These are phyloP conservation scores for Eupeodes luniger DNA, from an alignment of 2,888 invertebrate genomes.

Conservation along the genomic window DNA sequence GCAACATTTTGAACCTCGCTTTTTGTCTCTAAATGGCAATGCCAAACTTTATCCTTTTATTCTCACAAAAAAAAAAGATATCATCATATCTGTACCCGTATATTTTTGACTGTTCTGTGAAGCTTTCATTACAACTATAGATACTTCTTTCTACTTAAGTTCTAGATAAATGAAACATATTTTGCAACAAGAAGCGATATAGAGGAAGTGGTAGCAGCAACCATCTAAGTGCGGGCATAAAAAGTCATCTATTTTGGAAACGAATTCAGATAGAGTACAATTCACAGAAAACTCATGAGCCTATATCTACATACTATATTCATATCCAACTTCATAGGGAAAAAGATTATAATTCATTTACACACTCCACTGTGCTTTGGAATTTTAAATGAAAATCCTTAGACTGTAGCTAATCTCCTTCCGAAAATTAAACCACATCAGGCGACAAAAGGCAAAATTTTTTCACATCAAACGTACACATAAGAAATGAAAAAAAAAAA, in stretches of 20 bases:
- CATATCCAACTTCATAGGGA: background rate
- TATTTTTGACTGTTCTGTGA: slow-evolving; percentile 13
- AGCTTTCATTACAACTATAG: background rate
- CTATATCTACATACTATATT: background rate
- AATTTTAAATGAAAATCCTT: slow-evolving; percentile 28
- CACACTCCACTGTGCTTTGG: slow-evolving; percentile 43
- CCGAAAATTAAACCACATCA: slow-evolving; percentile 40
- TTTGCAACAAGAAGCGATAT: slow-evolving; percentile 24
- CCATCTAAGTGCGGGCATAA: slow-evolving; percentile 23
- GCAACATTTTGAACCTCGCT: slow-evolving; percentile 29
- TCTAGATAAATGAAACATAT: slow-evolving; percentile 4
- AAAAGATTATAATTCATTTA: slow-evolving; percentile 46
- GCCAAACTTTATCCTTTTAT: slow-evolving; percentile 61
- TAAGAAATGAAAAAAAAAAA: background rate
- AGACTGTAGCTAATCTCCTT: slow-evolving; percentile 42
- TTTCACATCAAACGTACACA: background rate
- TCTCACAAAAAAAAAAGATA: slow-evolving; percentile 39
- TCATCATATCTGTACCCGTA: slow-evolving; percentile 31
- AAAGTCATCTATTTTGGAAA: slow-evolving; percentile 21
- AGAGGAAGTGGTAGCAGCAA: background rate
- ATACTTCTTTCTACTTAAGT: too few species aligned
- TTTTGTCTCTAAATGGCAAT: background rate
- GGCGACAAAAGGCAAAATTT: slow-evolving; percentile 58
- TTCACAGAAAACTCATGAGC: too few species aligned
- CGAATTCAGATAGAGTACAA: background rate